Evolutionary conservation across 2,888 invertebrate genomes (phyloP).

Genomic region (Portevinia maculata): DNA sequence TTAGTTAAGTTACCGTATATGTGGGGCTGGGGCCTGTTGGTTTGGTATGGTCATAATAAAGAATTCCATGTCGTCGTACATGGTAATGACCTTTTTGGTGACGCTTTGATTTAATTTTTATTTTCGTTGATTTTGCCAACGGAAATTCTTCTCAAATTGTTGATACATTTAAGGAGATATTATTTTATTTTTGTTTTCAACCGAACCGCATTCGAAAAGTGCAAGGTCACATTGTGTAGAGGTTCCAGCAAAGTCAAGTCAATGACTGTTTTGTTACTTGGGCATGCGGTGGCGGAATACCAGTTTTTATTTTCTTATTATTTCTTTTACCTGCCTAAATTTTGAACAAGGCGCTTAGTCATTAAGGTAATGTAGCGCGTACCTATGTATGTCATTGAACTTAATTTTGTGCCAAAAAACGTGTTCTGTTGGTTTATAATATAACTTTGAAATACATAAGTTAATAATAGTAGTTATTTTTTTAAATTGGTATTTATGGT

Average conservation of each 20-base stretch:
- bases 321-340: slow-evolving; percentile 16
- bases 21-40: slow-evolving; percentile 16
- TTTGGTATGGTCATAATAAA: slow-evolving; percentile 33
- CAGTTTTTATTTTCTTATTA: slow-evolving; percentile 15
- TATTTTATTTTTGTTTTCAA: background rate
- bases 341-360: slow-evolving; percentile 13
- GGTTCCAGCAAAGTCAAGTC: slow-evolving; percentile 37
- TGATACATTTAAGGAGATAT: too few species aligned
- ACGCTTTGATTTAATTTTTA: slow-evolving; percentile 9
- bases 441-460: background rate
- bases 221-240: slow-evolving; percentile 46
- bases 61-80: slow-evolving; percentile 38
- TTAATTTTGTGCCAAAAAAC: slow-evolving; percentile 37
- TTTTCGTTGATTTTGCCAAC: too few species aligned
- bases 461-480: background rate
- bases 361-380: slow-evolving; percentile 40
- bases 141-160: too few species aligned
- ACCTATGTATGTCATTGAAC: slow-evolving; percentile 58
- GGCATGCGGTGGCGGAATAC: background rate
- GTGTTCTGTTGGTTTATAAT: slow-evolving; percentile 10
- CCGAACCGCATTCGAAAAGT: slow-evolving; percentile 57
- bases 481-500: background rate
- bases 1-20: slow-evolving; percentile 28
- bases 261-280: slow-evolving; percentile 44
- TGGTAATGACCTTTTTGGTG: slow-evolving; percentile 64